Percentiles rank a stretch among this genome's conserved stretches.
Evolutionary conservation across 2,113 vertebrate genomes (phyloP).

Genomic region (Gasterosteus aculeatus): DNA sequence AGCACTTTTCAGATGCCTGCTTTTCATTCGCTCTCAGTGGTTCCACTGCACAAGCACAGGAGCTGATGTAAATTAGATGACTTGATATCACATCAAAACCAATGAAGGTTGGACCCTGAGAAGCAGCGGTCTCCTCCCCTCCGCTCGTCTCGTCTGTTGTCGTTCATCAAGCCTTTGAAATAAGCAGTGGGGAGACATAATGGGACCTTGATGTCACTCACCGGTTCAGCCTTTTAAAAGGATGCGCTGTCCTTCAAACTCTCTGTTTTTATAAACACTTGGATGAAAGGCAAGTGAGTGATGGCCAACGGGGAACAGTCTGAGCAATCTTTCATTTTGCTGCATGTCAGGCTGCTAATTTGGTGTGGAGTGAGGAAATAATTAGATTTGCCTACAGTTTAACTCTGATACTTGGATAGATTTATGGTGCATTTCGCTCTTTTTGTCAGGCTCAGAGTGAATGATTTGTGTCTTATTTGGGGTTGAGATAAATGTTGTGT

Average conservation of each 20-base stretch:
- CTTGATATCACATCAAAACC: constrained; percentile 67
- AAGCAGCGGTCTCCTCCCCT: constrained; percentile 24
- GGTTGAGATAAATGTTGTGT: not conserved
- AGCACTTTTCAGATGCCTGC: constrained; percentile 65
- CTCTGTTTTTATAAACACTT: constrained; percentile 30
- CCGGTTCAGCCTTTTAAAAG: constrained; percentile 17
- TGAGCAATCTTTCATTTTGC: constrained; percentile 18
- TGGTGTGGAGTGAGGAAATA: constrained; percentile 11
- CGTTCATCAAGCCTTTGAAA: constrained; percentile 43
- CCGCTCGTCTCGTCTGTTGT: constrained; percentile 21
- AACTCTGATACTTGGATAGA: constrained; percentile 20
- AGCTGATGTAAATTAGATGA: constrained; percentile 63
- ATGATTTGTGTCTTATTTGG: not conserved
- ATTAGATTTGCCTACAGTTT: constrained; percentile 13
- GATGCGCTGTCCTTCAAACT: constrained; percentile 39
- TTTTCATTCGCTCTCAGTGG: constrained; percentile 61
- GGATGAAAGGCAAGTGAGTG: constrained; percentile 33
- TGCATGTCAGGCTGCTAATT: constrained; percentile 5
- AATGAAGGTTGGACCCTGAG: constrained; percentile 48
- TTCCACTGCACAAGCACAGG: constrained; percentile 45
- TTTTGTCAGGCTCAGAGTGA: not conserved
- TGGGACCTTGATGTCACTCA: constrained; percentile 33
- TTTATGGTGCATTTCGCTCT: not conserved
- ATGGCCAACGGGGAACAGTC: constrained; percentile 8
- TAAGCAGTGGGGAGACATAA: constrained; percentile 30